Evolutionary conservation across 2,113 vertebrate species (phyloP).

Genomic region (Ancistrus triradiatus): DNA sequence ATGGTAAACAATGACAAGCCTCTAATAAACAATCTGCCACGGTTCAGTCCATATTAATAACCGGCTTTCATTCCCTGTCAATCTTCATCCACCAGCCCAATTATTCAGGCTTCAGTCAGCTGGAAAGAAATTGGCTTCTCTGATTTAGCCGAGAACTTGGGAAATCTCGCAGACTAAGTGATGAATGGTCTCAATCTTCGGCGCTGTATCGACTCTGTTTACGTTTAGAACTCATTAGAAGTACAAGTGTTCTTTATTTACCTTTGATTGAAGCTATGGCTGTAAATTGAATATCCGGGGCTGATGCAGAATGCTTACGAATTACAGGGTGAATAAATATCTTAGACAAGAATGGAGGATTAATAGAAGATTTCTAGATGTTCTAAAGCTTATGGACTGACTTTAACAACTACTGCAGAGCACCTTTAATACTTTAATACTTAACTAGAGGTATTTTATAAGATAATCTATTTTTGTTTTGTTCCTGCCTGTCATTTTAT

Average conservation of each 20-base stretch:
- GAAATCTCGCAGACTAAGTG: slow-evolving; percentile 8
- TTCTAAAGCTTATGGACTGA: no score
- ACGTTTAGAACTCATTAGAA: slow-evolving; percentile 17
- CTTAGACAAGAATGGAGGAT: no score
- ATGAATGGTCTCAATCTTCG: slow-evolving; percentile 22
- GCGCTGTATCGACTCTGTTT: slow-evolving; percentile 1
- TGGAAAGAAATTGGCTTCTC: slow-evolving; percentile 63
- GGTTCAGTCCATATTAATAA: slow-evolving; percentile 71
- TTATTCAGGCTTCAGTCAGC: slow-evolving; percentile 66
- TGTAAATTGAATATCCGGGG: neutral
- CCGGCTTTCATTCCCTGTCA: slow-evolving; percentile 71
- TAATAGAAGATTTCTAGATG: no score
- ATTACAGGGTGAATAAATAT: no score
- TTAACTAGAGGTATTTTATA: no score
- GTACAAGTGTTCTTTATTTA: neutral
- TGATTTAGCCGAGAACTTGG: slow-evolving; percentile 19
- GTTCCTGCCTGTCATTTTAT: no score
- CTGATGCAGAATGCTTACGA: no score
- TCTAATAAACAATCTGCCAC: slow-evolving; percentile 73
- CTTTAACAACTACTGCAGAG: no score
- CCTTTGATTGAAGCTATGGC: neutral
- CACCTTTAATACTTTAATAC: no score
- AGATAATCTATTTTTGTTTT: no score
- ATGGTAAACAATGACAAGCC: slow-evolving; percentile 68
- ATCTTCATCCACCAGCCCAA: slow-evolving; percentile 69